Evolutionary conservation across 2,113 vertebrate species (phyloP).

Genomic region (Carollia perspicillata): DNA sequence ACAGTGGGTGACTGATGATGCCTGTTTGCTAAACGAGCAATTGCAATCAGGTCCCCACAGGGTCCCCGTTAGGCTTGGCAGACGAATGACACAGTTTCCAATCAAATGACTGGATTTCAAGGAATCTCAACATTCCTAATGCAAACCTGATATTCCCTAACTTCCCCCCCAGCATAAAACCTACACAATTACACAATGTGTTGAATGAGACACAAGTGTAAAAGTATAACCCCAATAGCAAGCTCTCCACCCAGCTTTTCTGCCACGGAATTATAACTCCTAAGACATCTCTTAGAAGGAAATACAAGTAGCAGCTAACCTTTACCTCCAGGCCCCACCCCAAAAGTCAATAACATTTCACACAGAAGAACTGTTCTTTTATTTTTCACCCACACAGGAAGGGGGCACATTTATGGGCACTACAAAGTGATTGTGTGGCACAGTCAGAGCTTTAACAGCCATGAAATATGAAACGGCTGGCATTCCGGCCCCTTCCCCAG

Average conservation of each 20-base stretch:
- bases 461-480: background rate
- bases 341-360: background rate
- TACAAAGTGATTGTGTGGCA: background rate
- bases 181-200: background rate
- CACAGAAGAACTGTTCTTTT: background rate
- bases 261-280: background rate
- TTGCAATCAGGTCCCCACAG: background rate
- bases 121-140: background rate
- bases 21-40: background rate
- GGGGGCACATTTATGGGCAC: background rate
- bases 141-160: background rate
- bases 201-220: background rate
- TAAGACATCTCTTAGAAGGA: background rate
- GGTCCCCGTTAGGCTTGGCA: background rate
- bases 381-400: background rate
- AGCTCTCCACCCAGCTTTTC: background rate
- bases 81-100: background rate
- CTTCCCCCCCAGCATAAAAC: background rate
- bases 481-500: background rate
- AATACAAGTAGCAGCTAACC: background rate
- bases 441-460: background rate
- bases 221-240: background rate
- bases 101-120: background rate
- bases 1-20: background rate
- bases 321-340: background rate